Percentiles rank a stretch among this genome's conserved stretches.
phyloP scores from a whole-genome alignment of 1,140 invertebrate species.

The Drosophila rufa region DNA sequence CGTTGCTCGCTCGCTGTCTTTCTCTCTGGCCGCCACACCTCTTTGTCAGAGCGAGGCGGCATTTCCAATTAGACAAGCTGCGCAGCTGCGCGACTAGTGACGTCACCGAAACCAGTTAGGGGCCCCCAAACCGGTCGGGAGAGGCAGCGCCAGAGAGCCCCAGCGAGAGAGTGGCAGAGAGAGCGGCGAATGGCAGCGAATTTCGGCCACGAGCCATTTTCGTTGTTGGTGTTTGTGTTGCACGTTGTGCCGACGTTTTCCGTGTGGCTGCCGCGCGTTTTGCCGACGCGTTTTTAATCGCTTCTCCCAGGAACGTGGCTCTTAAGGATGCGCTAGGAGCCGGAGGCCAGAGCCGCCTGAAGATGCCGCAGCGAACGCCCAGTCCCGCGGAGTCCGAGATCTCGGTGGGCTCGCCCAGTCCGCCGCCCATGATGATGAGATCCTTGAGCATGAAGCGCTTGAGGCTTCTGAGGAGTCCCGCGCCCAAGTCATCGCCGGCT shows the following conservation, averaged over 20 bases:
- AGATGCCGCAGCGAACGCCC: slow-evolving; percentile 67
- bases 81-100: slow-evolving; percentile 64
- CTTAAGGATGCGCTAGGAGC: slow-evolving; percentile 24
- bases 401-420: slow-evolving; percentile 80
- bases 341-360: slow-evolving; percentile 7
- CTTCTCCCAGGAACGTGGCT: slow-evolving; percentile 14
- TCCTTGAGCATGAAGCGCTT: slow-evolving; percentile 88
- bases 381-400: slow-evolving; percentile 82
- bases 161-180: slow-evolving; percentile 18
- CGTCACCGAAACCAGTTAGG: slow-evolving; percentile 68
- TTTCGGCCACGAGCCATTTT: slow-evolving; percentile 43
- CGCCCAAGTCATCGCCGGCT: slow-evolving; percentile 38
- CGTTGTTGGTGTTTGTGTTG: slow-evolving; percentile 76
- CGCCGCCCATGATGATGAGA: slow-evolving; percentile 56
- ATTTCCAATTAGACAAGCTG: slow-evolving; percentile 61
- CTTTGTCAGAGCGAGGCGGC: slow-evolving; percentile 40
- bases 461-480: slow-evolving; percentile 67
- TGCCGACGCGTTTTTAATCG: slow-evolving; percentile 71
- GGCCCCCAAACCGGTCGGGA: slow-evolving; percentile 57
- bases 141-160: background rate
- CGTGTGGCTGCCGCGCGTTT: slow-evolving; percentile 62
- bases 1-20: slow-evolving; percentile 13
- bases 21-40: slow-evolving; percentile 55
- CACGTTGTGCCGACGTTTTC: slow-evolving; percentile 62
- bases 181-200: slow-evolving; percentile 12